Evolutionary conservation across 2,797 vertebrate genomes (phyloP), one percentile per base, ranked within the genome.

Genomic region (Ptychobarbus kaznakovi): DNA sequence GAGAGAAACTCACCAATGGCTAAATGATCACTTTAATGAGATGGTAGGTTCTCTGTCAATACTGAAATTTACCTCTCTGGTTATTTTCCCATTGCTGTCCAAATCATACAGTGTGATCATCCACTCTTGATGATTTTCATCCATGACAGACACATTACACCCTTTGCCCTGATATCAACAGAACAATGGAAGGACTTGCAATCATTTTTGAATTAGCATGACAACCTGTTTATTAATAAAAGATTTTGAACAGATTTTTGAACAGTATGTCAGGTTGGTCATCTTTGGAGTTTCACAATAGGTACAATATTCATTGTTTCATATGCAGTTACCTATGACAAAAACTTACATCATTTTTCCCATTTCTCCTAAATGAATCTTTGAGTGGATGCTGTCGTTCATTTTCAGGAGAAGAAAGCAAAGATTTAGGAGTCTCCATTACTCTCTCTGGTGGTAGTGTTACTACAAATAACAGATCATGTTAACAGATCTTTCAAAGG

Each of bases 51-150:
- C 25, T 66, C 25, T 70, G 13, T 81, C 0, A 3, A 28, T n/a
- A 11, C 18, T 20, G 56, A 38, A 15, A 13, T 13, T 81, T 87
- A 96, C 96, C 95, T 97, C 96, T 91, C 95, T 96, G 77, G 95
- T 96, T 86, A 96, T 95, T 94, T 94, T 95, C 40, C 96, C 96
- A 28, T 94, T 95, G 93, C 95, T 95, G 93, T 97, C 96, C 82
- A 97, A 96, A 92, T 96, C 94, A 6, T 96, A 97, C 44, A 97
- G 95, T 0, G 95, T 96, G 90, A 97, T 96, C 73, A 96, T 95
- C 96, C 96, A 96, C 86, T 96, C 96, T 90, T 97, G 96, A 9
- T 92, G 93, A 88, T 94, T 95, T 91, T 95, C 95, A 25, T 95
- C 95, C 86, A 94, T 94, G 86, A 96, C 90, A 0, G 96, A 96